These are phyloP conservation scores for Aptenodytes forsteri DNA, from an alignment of 2,113 vertebrate species.

Conservation along the genomic window DNA sequence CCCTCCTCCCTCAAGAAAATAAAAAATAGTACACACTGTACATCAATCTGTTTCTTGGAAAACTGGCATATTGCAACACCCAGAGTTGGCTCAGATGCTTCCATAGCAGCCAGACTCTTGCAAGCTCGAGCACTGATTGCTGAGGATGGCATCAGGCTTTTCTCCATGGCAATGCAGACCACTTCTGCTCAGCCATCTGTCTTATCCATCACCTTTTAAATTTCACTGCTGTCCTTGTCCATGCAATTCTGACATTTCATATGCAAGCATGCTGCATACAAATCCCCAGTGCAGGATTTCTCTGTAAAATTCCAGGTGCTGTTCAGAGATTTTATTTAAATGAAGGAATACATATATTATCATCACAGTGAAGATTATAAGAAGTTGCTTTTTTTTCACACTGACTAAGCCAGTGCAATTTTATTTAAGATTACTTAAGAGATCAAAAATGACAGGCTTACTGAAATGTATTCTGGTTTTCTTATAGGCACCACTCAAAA, in stretches of 20 bases:
- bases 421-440: conserved; percentile 44
- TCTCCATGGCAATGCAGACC: conserved; percentile 58
- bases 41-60: conserved; percentile 56
- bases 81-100: conserved; percentile 17
- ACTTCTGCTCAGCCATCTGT: conserved; percentile 68
- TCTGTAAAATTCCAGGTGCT: conserved; percentile 29
- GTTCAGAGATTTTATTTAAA: conserved; percentile 56
- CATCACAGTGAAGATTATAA: conserved; percentile 46
- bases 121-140: conserved; percentile 13
- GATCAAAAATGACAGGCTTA: conserved; percentile 50
- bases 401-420: conserved; percentile 46
- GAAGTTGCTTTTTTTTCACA: neutral
- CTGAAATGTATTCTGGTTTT: conserved; percentile 19
- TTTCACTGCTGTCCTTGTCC: conserved; percentile 51
- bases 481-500: neutral
- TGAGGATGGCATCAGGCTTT: conserved; percentile 55
- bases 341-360: conserved; percentile 13
- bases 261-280: neutral
- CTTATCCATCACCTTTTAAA: conserved; percentile 51
- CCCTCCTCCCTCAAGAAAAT: conserved; percentile 12
- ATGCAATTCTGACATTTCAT: neutral
- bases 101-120: conserved; percentile 38
- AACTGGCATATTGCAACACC: conserved; percentile 53
- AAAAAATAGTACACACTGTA: conserved; percentile 30
- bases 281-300: conserved; percentile 18